These are phyloP conservation scores for Lates calcarifer DNA, from an alignment of 2,113 vertebrate species.

Conservation along the genomic window DNA sequence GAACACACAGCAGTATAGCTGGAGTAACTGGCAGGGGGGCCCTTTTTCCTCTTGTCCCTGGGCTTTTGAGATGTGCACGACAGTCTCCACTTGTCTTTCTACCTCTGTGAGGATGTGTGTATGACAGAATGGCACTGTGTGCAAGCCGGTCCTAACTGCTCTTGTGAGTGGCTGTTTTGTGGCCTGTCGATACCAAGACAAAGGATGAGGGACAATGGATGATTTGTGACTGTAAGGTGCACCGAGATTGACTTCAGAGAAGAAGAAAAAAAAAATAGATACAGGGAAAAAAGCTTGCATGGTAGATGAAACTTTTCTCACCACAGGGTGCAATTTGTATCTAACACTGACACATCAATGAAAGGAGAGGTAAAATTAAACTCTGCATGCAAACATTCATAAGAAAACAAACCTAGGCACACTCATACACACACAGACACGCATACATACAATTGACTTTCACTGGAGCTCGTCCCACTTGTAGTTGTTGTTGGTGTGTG, in stretches of 20 bases:
- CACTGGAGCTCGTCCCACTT: constrained; percentile 7
- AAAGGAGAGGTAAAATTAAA: constrained; percentile 29
- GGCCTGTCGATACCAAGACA: constrained; percentile 70
- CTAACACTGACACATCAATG: constrained; percentile 41
- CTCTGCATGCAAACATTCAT: not conserved
- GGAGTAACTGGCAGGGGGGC: constrained; percentile 39
- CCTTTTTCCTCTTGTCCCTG: constrained; percentile 52
- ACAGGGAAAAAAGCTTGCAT: constrained; percentile 39
- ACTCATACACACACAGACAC: not conserved
- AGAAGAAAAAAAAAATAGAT: constrained; percentile 11
- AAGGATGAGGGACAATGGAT: constrained; percentile 53
- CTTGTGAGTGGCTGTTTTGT: constrained; percentile 58
- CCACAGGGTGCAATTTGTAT: constrained; percentile 40
- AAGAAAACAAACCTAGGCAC: not conserved
- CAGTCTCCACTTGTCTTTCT: constrained; percentile 25
- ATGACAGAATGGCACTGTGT: constrained; percentile 9
- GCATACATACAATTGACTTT: constrained; percentile 4
- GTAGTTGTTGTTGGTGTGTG: constrained; percentile 34
- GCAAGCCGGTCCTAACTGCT: constrained; percentile 17
- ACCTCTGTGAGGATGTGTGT: constrained; percentile 35
- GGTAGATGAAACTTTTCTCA: constrained; percentile 46
- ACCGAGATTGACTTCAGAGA: constrained; percentile 55
- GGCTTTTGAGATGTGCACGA: constrained; percentile 32
- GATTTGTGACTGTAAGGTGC: constrained; percentile 60
- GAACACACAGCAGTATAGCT: constrained; percentile 34